Conservation (phyloP, 2,113 vertebrate species). For the Sphyrna mokarran region DNA sequence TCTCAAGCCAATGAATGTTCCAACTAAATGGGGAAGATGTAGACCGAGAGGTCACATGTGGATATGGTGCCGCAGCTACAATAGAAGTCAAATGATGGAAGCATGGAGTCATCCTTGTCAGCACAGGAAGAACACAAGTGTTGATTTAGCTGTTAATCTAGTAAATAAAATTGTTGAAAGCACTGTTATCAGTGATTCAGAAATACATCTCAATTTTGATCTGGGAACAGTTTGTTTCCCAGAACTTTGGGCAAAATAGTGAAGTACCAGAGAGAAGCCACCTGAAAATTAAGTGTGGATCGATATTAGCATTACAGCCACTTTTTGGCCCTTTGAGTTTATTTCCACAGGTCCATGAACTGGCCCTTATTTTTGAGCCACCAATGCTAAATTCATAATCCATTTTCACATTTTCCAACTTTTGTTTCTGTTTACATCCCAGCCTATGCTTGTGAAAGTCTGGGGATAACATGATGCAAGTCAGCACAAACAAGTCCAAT, state of each 20-base stretch:
- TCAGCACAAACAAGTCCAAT: neutral
- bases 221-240: neutral
- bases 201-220: neutral
- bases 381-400: neutral
- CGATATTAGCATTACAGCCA: neutral
- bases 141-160: too few species aligned
- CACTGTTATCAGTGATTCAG: too few species aligned
- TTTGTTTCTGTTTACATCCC: neutral
- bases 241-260: neutral
- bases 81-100: too few species aligned
- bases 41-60: too few species aligned
- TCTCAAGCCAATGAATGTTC: too few species aligned
- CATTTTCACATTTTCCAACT: neutral
- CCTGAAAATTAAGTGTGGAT: neutral
- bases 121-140: too few species aligned
- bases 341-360: neutral
- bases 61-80: too few species aligned
- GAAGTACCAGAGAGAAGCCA: neutral
- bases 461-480: neutral
- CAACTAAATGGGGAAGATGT: too few species aligned
- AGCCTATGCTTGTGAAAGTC: neutral
- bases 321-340: neutral
- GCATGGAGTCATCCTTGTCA: too few species aligned
- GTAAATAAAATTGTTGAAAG: too few species aligned
- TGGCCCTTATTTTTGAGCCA: neutral